A percentile compares a stretch with the other conserved stretches of the same genome.
Evolutionary conservation across 2,113 vertebrate genomes (phyloP).

Genomic region (Calyptommatus sinebrachiatus): DNA sequence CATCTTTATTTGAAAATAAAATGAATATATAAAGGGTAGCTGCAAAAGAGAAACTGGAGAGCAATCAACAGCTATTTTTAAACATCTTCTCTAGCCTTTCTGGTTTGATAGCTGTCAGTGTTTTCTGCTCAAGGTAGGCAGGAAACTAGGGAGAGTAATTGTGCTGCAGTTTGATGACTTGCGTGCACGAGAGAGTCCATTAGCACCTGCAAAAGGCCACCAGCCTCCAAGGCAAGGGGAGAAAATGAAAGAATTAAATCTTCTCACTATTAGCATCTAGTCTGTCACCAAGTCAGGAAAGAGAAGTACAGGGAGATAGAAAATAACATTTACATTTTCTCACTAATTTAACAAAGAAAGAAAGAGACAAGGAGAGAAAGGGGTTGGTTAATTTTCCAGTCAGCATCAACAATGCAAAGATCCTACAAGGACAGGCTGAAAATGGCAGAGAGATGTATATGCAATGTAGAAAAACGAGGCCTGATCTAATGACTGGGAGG

Average conservation of each 20-base stretch:
- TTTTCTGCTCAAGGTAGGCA: neutral
- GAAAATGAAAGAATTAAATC: slow-evolving; percentile 56
- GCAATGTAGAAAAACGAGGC: slow-evolving; percentile 47
- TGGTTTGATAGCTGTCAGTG: slow-evolving; percentile 6
- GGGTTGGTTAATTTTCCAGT: slow-evolving; percentile 55
- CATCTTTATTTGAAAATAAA: neutral
- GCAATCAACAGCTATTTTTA: neutral
- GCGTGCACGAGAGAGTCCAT: slow-evolving; percentile 16
- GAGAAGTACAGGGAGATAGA: slow-evolving; percentile 28
- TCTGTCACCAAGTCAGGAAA: slow-evolving; percentile 29
- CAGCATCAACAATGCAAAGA: slow-evolving; percentile 6
- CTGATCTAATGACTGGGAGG: slow-evolving; percentile 28
- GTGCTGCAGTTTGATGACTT: slow-evolving; percentile 20
- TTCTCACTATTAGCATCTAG: slow-evolving; percentile 48
- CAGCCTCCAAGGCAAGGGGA: slow-evolving; percentile 15
- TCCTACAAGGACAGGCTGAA: slow-evolving; percentile 45
- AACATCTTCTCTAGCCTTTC: neutral
- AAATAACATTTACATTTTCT: slow-evolving; percentile 60
- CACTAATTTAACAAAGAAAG: slow-evolving; percentile 50
- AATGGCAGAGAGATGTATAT: slow-evolving; percentile 38
- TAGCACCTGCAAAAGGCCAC: slow-evolving; percentile 47
- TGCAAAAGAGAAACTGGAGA: neutral
- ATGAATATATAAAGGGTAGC: neutral
- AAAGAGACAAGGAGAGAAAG: slow-evolving; percentile 33
- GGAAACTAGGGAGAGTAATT: slow-evolving; percentile 23